Base-by-base conservation (phyloP, 2,113 vertebrate species). In the Dasyornis broadbenti region DNA sequence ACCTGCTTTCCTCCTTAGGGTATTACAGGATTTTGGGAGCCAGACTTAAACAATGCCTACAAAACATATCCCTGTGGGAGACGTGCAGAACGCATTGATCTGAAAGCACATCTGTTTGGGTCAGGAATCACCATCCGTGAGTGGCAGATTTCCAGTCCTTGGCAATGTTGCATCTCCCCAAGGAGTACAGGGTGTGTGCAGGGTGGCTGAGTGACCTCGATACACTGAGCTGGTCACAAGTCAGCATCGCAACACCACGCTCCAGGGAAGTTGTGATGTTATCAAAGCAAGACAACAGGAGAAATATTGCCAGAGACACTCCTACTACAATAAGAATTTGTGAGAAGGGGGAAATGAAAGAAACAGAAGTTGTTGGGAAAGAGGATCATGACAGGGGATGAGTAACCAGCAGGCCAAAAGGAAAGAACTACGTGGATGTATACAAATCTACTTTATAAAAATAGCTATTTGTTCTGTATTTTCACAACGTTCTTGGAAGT, bases 121-220 rank as follows among this genome's bases (percentile, higher is more conserved):
- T 93, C 89, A 90, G 90, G 83, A 97, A 89, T 50, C 83, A 76
- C 33, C 44, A 57, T 37, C 65, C 22, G 10, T 10, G 85, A 96
- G 78, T 9, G 59, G 81, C 78, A 54, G 13, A 80, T 77, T 89
- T 75, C 60, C 75, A 81, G 79, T 33, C 93, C n/a, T 28, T 87
- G 77, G 88, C 81, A 91, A 68, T 15, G n/a, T 66, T 49, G 33
- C 30, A 56, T 47, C 9, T 94, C 91, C 87, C 96, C 0, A 0
- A 65, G 63, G 65, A 96, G 71, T 49, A 83, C 85, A 78, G 37
- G 70, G 70, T 2, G 4, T 16, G 28, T 57, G 80, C 56, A 35
- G 61, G 42, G 61, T 27, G 39, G 35, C 66, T 66, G 83, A 82
- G 63, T 73, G 78, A 96, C 85, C 96, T 94, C 89, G 86, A 56